Base-by-base conservation (phyloP, 2,888 invertebrate genomes). In the Lymantria monacha region DNA sequence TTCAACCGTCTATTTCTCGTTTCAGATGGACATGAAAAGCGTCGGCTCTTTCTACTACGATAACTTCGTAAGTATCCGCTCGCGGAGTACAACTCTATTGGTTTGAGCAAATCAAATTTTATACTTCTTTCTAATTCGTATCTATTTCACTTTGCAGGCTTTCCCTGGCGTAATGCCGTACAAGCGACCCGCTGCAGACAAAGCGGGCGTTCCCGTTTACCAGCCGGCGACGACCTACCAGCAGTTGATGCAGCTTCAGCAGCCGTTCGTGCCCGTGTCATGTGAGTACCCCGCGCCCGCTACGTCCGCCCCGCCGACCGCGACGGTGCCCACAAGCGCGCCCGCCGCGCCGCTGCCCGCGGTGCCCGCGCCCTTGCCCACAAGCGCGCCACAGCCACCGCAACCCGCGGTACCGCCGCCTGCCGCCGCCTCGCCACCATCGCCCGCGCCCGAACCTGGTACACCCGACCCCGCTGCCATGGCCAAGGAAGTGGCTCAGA, bases 241-340 rank as follows among this genome's bases (percentile, higher is more conserved):
- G 93, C 98, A 98, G 92, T 94, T 98, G 92, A 96, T 98, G 95
- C 97, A 97, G 93, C 94, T 97, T 81, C 94, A 96, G 93, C 97
- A 97, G 95, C 97, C 97, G 91, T 97, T 97, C 94, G 97, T 97
- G 95, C 97, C 97, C 95, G 97, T 97, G 93, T 97, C 98, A 96
- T 98, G 97, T 98, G 97, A 98, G 97, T 97, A 96, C 95, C 94
- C 94, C 93, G 93, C 93, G 92, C 93, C 94, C 90, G 93, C 93
- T 78, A 91, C 93, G 84, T 90, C 92, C 79, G 91, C 92, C 91
- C 93, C 94, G 88, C 93, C 93, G 83, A 82, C 87, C 77, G 87
- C 83, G 79, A 59, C 73, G 65, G 72, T 89, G 87, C 93, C 93
- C 58, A 48, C 53, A 52, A 70, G 72, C 49, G 64, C 76, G 52